Evolutionary conservation across 2,113 vertebrate species (phyloP).

Genomic region (Pomatorhinus ruficollis): DNA sequence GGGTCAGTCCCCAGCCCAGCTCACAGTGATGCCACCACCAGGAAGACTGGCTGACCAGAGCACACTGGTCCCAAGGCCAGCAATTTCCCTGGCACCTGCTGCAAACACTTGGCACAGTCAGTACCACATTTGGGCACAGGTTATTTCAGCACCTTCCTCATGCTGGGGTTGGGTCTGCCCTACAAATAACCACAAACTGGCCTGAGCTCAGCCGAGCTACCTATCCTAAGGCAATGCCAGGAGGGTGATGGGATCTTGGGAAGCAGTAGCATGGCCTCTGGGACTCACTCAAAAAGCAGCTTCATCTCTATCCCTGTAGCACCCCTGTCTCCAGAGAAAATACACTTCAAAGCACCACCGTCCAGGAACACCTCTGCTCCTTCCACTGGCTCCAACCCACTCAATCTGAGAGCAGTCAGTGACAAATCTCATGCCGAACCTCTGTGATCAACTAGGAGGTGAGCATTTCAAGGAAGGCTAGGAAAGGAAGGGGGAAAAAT

Average conservation of each 20-base stretch:
- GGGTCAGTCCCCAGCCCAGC: rapidly evolving
- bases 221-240: neutral
- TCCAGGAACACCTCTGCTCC: neutral
- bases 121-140: neutral
- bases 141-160: neutral
- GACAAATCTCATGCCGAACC: neutral
- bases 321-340: neutral
- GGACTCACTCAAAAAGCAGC: neutral
- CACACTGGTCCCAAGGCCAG: neutral
- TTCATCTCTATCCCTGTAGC: neutral
- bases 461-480: neutral
- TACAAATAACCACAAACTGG: neutral
- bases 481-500: neutral
- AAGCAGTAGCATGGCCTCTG: neutral
- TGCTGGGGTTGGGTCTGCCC: neutral
- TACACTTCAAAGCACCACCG: neutral
- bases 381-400: neutral
- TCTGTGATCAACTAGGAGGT: neutral
- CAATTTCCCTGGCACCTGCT: neutral
- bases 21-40: rapidly evolving
- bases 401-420: rapidly evolving
- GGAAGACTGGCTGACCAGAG: neutral
- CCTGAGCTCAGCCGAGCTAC: neutral
- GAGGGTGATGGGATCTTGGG: neutral
- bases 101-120: neutral